Percentiles rank a stretch among this genome's conserved stretches.
Evolutionary conservation across 2,888 invertebrate genomes (phyloP).

Genomic region (Aspidapion aeneum): DNA sequence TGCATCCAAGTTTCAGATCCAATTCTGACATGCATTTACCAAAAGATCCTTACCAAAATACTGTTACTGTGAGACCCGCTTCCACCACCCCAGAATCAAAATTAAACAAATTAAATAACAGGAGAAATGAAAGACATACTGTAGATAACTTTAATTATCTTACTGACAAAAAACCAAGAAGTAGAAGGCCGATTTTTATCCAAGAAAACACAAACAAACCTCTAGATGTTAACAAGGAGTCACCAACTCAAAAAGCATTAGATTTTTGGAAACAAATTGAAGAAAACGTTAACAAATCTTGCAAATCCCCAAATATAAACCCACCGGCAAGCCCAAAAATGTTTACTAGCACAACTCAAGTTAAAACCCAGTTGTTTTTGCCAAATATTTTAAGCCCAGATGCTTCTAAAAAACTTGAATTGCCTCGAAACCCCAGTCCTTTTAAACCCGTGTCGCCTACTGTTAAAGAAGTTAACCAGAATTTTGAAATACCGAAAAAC

Average conservation of each 20-base stretch:
- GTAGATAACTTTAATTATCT: constrained; percentile 57
- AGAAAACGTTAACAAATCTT: constrained; percentile 25
- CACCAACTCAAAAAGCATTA: constrained; percentile 51
- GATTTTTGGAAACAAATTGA: constrained; percentile 65
- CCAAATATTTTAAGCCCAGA: constrained; percentile 37
- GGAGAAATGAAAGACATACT: constrained; percentile 25
- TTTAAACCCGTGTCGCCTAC: constrained; percentile 26
- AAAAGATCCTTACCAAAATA: constrained; percentile 31
- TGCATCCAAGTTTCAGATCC: constrained; percentile 40
- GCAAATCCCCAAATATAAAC: neutral
- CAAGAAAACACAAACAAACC: constrained; percentile 51
- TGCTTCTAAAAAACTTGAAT: constrained; percentile 12
- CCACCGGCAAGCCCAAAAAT: constrained; percentile 35
- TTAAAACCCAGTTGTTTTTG: constrained; percentile 43
- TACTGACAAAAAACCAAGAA: constrained; percentile 69
- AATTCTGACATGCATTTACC: constrained; percentile 46
- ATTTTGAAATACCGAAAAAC: neutral
- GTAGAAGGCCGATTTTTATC: constrained; percentile 69
- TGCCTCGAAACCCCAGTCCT: constrained; percentile 22
- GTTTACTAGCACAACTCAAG: constrained; percentile 43
- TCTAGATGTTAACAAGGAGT: constrained; percentile 19
- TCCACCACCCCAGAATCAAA: constrained; percentile 44
- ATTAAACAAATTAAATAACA: constrained; percentile 29
- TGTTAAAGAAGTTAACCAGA: constrained; percentile 14
- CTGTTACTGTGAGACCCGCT: constrained; percentile 41